Evolutionary conservation across 2,113 vertebrate genomes (phyloP), one percentile per base, ranked within the genome.

Genomic region (Myotis davidii): DNA sequence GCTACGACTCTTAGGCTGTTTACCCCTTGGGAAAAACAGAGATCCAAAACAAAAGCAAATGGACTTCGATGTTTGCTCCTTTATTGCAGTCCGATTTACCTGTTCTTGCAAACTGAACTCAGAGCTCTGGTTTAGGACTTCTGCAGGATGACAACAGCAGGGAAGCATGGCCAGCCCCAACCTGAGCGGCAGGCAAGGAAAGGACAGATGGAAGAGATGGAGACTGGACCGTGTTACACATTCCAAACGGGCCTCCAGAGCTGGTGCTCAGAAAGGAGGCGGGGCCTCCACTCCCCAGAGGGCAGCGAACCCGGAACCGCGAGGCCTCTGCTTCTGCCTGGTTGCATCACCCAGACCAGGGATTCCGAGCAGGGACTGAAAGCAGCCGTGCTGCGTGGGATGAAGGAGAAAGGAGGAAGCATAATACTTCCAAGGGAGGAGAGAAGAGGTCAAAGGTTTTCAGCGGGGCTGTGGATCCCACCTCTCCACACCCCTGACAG

Each of bases 301-400:
- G 37, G 6, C 56, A 48, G 39, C 0, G 18, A 65, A 10, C 34
- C 56, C 1, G 0, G 14, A 16, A 21, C 0, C 0, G 27, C 2
- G 3, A 59, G 29, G 32, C 13, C 27, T 45, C 27, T 61, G 11
- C 37, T 59, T 67, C 67, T 64, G 4, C 1, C 7, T 20, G 50
- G 27, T 25, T 17, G 18, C 5, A 0, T 23, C 69, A n/a, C 69
- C 61, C 2, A 5, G 39, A 39, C 88, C 16, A 8, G 34, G 5
- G 18, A 54, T 23, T 14, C 14, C 0, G 73, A 70, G 29, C 39
- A 12, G 59, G 42, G 1, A 9, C 52, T 14, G 6, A 74, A 56
- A 74, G 39, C 0, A 11, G 37, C 76, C 65, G 4, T 11, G 4
- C 8, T 29, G 29, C 37, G 3, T 0, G 37, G 50, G 10, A 2